Evolutionary conservation across 2,888 invertebrate genomes (phyloP).

Genomic region (Pristionchus japonicus): DNA sequence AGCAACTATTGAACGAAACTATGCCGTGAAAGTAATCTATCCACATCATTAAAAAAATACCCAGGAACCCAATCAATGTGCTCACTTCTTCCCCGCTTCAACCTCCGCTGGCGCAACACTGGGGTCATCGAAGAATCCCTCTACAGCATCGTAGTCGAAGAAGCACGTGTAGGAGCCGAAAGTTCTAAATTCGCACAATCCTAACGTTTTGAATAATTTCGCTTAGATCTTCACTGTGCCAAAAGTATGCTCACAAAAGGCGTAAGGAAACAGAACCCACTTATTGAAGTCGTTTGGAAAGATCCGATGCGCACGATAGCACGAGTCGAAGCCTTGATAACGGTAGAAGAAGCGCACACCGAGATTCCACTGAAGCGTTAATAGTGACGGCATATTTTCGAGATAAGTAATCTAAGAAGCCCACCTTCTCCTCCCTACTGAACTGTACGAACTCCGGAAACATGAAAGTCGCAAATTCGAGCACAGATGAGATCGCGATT

Average conservation of each 20-base stretch:
- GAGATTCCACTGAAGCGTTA: background rate
- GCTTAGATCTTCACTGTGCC: no score
- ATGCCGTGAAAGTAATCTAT: no score
- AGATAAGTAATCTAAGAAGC: background rate
- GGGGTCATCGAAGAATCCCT: background rate
- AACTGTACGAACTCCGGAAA: background rate
- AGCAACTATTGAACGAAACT: no score
- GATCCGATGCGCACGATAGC: background rate
- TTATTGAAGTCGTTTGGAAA: background rate
- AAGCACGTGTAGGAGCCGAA: constrained; percentile 17
- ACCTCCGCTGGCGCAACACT: no score
- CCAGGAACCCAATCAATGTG: background rate
- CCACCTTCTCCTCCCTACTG: background rate
- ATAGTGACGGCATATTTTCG: background rate
- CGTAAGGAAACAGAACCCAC: background rate
- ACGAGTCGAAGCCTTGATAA: constrained; percentile 14
- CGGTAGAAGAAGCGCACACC: constrained; percentile 4
- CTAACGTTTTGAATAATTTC: no score
- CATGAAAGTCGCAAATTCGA: background rate
- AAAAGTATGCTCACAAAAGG: no score
- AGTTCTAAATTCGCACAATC: background rate
- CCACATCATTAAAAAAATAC: no score
- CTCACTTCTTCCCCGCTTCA: background rate
- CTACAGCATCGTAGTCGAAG: background rate
- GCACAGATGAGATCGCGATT: background rate